phyloP scores from a whole-genome alignment of 2,888 invertebrate genomes.

The Xylota sylvarum region DNA sequence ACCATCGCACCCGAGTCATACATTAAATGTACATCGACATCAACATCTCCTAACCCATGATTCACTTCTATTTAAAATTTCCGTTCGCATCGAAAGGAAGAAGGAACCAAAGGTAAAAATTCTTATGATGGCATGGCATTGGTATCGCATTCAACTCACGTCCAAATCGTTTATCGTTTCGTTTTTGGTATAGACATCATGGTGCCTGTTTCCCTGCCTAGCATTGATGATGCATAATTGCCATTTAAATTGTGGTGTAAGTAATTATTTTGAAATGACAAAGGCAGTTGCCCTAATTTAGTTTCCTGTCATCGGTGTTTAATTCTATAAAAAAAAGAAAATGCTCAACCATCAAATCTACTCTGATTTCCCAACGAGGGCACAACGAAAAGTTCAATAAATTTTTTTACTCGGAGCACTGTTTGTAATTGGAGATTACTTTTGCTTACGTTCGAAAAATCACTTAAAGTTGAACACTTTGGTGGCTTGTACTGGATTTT shows the following conservation, averaged over 20 bases:
- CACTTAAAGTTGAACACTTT: not conserved
- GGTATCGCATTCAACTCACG: constrained; percentile 47
- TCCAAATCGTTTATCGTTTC: constrained; percentile 45
- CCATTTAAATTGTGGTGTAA: constrained; percentile 19
- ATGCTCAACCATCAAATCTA: constrained; percentile 8
- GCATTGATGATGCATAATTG: constrained; percentile 45
- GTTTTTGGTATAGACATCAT: constrained; percentile 62
- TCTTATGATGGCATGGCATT: constrained; percentile 34
- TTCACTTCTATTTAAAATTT: constrained; percentile 54
- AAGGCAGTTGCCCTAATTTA: constrained; percentile 62
- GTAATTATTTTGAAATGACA: constrained; percentile 32
- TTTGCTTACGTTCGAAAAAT: constrained; percentile 28
- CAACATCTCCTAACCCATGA: constrained; percentile 37
- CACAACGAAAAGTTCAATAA: constrained; percentile 21
- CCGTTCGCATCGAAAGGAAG: constrained; percentile 42
- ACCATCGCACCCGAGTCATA: not conserved
- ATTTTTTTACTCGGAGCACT: constrained; percentile 1
- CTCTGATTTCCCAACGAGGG: constrained; percentile 22
- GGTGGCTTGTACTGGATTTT: not conserved
- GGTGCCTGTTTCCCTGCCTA: constrained; percentile 55
- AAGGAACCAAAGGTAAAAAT: constrained; percentile 47
- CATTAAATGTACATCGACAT: not conserved
- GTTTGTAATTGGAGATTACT: constrained; percentile 28
- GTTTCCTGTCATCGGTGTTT: constrained; percentile 37
- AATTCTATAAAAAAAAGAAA: constrained; percentile 31